Conservation (phyloP, 2,113 vertebrate genomes). For the Oxyura jamaicensis region DNA sequence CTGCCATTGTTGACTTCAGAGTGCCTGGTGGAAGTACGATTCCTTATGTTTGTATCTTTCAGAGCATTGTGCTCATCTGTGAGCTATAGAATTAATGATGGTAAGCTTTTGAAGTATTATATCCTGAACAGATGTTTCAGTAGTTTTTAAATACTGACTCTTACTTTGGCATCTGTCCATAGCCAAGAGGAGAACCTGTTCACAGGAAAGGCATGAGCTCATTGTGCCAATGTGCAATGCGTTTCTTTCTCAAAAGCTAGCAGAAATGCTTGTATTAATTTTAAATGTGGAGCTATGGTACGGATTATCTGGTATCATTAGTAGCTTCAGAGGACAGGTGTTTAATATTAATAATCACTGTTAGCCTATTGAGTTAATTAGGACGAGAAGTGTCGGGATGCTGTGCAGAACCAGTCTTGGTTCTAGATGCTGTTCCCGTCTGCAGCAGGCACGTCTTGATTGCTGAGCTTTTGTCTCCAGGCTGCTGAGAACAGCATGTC, state of each 20-base stretch:
- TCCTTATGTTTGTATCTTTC: neutral
- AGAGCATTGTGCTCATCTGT: neutral
- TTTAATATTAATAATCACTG: slow-evolving; percentile 34
- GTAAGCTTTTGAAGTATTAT: neutral
- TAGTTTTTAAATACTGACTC: neutral
- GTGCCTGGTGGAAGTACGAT: neutral
- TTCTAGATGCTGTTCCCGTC: neutral
- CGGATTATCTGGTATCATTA: neutral
- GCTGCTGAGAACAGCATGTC: neutral
- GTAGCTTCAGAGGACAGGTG: neutral
- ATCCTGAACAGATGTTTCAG: neutral
- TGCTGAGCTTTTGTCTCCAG: neutral
- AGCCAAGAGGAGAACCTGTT: neutral
- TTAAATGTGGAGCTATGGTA: neutral
- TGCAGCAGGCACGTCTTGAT: neutral
- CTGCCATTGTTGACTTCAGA: neutral
- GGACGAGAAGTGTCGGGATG: neutral
- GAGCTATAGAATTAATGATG: fast-evolving
- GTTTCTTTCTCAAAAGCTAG: neutral
- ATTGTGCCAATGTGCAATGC: fast-evolving
- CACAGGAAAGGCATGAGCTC: neutral
- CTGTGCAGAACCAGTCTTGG: neutral
- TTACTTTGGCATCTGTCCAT: fast-evolving
- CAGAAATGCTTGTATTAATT: neutral
- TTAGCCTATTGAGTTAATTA: neutral